These are phyloP conservation scores for Ephydatia muelleri DNA, from an alignment of 37 sponge, comb jelly and placozoan genomes.

Conservation along the genomic window DNA sequence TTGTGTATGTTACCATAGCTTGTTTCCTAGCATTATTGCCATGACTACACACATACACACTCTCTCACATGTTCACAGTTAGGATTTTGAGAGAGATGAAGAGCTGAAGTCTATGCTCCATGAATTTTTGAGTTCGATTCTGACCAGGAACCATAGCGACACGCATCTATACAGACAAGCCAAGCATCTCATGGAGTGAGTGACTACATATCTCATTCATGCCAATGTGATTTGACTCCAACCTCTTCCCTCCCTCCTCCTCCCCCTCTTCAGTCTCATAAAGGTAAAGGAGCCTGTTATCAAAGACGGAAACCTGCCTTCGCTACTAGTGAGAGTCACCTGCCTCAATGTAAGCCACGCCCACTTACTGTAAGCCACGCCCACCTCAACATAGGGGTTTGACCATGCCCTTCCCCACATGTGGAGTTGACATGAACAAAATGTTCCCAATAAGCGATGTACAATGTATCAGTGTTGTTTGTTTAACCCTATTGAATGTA, in stretches of 20 bases:
- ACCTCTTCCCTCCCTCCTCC: not conserved
- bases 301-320: conserved; percentile 7
- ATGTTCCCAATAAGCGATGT: too few species aligned
- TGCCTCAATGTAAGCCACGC: conserved; percentile 32
- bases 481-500: too few species aligned
- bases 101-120: conserved; percentile 25
- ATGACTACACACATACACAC: not conserved
- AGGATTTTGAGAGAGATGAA: conserved; percentile 45
- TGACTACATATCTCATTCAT: not conserved
- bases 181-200: conserved; percentile 5
- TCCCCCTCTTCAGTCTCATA: not conserved
- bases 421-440: too few species aligned
- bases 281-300: not conserved
- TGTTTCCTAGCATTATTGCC: not conserved
- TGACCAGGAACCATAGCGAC: conserved; percentile 12
- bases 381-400: not conserved
- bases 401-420: not conserved
- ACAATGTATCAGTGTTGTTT: too few species aligned
- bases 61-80: not conserved
- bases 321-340: conserved; percentile 27
- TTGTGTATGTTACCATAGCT: too few species aligned
- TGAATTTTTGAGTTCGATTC: conserved; percentile 10
- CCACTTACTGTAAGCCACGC: not conserved
- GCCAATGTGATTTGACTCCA: too few species aligned
- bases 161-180: not conserved